phyloP scores from a whole-genome alignment of 2,888 invertebrate species.

The Stictocephala bisonia region DNA sequence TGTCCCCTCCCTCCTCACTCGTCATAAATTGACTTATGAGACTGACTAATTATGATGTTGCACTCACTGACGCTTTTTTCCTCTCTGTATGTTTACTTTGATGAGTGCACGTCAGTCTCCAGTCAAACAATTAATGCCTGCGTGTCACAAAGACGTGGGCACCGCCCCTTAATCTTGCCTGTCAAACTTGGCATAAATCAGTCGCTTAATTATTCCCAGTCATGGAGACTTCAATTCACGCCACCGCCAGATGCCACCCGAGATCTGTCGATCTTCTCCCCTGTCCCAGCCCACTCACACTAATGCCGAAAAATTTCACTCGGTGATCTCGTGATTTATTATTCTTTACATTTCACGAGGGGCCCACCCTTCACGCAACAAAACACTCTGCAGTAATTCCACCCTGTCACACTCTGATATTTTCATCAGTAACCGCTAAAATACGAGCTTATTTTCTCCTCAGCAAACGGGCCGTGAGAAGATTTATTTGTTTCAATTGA shows the following conservation, averaged over 20 bases:
- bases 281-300: not conserved
- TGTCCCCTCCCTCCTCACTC: too few species aligned
- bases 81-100: too few species aligned
- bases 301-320: conserved; percentile 28
- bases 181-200: too few species aligned
- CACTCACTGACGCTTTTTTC: too few species aligned
- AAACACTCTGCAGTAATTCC: conserved; percentile 33
- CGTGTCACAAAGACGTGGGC: too few species aligned
- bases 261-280: not conserved
- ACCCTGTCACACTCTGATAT: conserved; percentile 24
- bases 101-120: too few species aligned
- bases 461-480: conserved; percentile 2
- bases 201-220: too few species aligned
- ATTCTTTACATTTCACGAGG: conserved; percentile 35
- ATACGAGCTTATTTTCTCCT: conserved; percentile 33
- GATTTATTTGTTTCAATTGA: conserved; percentile 30
- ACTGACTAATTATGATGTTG: too few species aligned
- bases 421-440: conserved; percentile 10
- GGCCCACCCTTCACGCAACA: conserved; percentile 25
- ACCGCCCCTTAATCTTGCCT: too few species aligned
- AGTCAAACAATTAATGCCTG: too few species aligned
- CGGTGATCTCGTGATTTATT: conserved; percentile 25
- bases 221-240: too few species aligned
- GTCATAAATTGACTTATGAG: too few species aligned
- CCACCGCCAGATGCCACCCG: not conserved